These are phyloP conservation scores for Ciconia stormi DNA, from an alignment of 2,113 vertebrate species.

Conservation along the genomic window DNA sequence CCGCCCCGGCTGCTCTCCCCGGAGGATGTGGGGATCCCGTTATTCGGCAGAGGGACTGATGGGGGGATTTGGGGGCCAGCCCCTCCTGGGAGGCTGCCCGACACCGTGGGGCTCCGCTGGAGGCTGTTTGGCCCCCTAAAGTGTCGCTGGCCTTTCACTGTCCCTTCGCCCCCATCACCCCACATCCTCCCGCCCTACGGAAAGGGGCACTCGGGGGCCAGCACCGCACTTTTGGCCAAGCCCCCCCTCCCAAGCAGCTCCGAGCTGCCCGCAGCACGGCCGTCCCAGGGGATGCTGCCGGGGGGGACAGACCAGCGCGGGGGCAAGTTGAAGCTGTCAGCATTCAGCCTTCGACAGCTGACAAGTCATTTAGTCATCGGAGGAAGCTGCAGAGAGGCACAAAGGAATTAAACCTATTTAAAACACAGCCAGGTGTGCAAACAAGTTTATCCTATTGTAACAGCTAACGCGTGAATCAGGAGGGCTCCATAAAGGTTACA, in stretches of 20 bases:
- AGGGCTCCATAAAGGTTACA: neutral
- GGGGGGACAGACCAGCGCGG: rapidly evolving
- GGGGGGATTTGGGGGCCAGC: neutral
- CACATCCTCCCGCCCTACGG: neutral
- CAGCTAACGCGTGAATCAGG: neutral
- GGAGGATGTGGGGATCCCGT: rapidly evolving
- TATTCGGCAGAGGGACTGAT: rapidly evolving
- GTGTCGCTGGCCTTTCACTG: neutral
- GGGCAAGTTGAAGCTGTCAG: neutral
- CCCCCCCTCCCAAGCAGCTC: rapidly evolving
- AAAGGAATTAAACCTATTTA: slow-evolving; percentile 18
- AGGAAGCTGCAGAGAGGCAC: neutral
- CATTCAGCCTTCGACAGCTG: neutral
- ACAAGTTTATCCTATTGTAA: slow-evolving; percentile 30
- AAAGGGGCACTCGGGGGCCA: neutral
- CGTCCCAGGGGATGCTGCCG: neutral
- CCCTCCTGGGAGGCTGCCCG: neutral
- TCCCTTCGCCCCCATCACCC: neutral
- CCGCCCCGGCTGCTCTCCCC: rapidly evolving
- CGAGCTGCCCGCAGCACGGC: neutral
- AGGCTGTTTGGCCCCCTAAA: rapidly evolving
- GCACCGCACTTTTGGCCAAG: rapidly evolving
- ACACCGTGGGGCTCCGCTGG: rapidly evolving
- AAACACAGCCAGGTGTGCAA: slow-evolving; percentile 59
- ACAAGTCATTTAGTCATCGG: neutral